These are phyloP conservation scores for Limnodromus scolopaceus DNA, from an alignment of 2,797 vertebrate genomes.

Conservation along the genomic window DNA sequence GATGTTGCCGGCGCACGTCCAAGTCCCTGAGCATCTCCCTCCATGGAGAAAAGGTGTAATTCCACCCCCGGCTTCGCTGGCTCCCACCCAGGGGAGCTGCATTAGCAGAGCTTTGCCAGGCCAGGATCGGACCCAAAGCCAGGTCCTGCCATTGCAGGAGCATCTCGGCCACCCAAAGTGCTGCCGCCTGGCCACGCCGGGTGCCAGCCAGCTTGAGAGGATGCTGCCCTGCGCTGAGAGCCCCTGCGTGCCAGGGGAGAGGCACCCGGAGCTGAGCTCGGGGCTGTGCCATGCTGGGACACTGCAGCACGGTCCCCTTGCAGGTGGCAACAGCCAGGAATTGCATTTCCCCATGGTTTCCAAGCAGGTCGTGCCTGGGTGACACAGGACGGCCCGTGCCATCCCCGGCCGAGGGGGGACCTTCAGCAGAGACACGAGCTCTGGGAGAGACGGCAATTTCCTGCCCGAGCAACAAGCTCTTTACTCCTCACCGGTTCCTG, in stretches of 20 bases:
- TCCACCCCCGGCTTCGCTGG: neutral
- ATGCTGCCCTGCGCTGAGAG: neutral
- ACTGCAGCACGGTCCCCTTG: accelerated
- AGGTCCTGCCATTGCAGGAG: neutral
- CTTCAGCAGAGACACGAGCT: neutral
- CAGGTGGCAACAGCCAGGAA: neutral
- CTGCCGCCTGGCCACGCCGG: neutral
- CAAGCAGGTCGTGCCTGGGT: neutral
- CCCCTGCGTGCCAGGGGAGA: accelerated
- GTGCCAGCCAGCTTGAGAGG: neutral
- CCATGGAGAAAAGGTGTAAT: conserved; percentile 1
- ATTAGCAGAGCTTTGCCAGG: neutral
- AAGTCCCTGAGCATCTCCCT: neutral
- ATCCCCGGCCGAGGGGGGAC: accelerated
- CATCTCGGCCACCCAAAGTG: neutral
- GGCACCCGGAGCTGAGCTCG: neutral
- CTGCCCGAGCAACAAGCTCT: neutral
- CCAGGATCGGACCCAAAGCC: neutral
- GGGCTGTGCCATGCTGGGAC: neutral
- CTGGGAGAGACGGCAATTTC: neutral
- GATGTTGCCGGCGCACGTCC: neutral
- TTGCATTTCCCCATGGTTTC: accelerated
- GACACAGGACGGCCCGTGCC: neutral
- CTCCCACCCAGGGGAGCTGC: neutral
- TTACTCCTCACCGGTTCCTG: neutral